phyloP scores from a whole-genome alignment of 1,140 invertebrate genomes.

The Eriosoma lanigerum region DNA sequence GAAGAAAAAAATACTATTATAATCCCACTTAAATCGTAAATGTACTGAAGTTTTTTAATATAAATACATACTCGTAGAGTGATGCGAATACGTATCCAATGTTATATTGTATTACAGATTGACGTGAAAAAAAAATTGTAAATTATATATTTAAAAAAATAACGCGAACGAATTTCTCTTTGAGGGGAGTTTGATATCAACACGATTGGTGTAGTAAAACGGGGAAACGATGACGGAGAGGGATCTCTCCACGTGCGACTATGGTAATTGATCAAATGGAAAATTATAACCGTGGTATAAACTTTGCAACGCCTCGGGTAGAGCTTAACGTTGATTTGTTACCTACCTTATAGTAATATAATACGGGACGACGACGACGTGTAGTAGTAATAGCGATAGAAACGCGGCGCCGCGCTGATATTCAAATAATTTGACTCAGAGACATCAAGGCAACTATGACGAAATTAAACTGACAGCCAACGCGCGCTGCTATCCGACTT shows the following conservation, averaged over 20 bases:
- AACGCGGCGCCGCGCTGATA: background rate
- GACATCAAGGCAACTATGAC: background rate
- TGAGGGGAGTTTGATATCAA: background rate
- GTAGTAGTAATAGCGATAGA: too few relatives aligned
- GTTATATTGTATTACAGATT: background rate
- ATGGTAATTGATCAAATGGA: background rate
- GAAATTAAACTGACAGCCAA: background rate
- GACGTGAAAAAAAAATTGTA: background rate
- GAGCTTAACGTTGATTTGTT: constrained; percentile 12
- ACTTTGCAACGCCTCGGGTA: background rate
- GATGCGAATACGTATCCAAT: background rate
- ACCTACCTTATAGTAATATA: background rate
- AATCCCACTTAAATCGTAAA: constrained; percentile 3
- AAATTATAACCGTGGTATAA: background rate
- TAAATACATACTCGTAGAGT: background rate
- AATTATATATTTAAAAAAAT: background rate
- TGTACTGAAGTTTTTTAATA: constrained; percentile 31
- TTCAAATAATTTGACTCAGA: background rate
- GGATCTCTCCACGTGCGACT: background rate
- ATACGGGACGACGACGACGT: too few relatives aligned
- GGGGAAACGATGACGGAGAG: background rate
- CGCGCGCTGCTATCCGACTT: background rate
- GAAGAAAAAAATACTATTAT: background rate
- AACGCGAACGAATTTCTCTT: background rate
- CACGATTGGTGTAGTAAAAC: background rate